Percentiles rank a stretch among this genome's conserved stretches.
phyloP scores from a whole-genome alignment of 2,797 vertebrate species.

The Lacerta viridis region DNA sequence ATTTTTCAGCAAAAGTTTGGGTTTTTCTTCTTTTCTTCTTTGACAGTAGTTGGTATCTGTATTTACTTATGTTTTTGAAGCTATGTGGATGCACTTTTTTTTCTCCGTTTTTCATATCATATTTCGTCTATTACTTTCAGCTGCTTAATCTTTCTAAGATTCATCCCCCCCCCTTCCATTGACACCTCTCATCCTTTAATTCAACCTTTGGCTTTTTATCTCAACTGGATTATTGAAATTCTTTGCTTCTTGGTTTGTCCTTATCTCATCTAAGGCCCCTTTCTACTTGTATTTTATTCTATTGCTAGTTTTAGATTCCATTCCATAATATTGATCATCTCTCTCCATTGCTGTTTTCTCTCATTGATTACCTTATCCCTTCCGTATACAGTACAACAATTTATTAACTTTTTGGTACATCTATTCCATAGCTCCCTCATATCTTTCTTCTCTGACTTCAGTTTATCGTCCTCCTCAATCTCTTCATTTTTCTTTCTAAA shows the following conservation, averaged over 20 bases:
- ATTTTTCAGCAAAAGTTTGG: too few species aligned
- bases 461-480: background rate
- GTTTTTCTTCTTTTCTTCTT: background rate
- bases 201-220: background rate
- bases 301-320: background rate
- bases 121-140: background rate
- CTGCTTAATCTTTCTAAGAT: background rate
- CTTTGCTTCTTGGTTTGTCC: background rate
- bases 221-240: background rate
- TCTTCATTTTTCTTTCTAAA: background rate
- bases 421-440: background rate
- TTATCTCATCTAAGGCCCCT: background rate
- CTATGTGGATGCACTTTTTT: background rate
- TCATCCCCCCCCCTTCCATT: too few species aligned
- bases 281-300: background rate
- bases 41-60: background rate
- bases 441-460: background rate
- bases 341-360: background rate
- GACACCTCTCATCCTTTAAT: background rate
- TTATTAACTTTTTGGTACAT: background rate
- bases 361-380: background rate
- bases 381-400: background rate
- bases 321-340: background rate
- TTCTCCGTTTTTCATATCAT: background rate
- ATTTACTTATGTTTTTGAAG: background rate